Base-by-base conservation (phyloP, 2,888 invertebrate genomes). In the Choristoneura rosaceana region DNA sequence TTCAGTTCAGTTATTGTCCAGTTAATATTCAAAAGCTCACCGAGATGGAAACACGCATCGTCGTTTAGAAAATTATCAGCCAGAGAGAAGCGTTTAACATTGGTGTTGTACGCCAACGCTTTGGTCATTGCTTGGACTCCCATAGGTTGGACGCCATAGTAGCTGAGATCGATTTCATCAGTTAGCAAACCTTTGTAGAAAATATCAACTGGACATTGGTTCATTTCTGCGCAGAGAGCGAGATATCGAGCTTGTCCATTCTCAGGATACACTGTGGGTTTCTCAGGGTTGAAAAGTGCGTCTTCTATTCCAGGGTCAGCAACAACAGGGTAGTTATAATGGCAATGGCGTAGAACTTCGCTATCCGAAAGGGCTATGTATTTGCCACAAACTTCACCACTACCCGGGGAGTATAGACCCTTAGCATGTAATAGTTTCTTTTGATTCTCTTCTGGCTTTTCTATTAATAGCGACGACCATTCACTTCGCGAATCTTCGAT, bases 21-120 rank as follows among this genome's bases (percentile, higher is more conserved):
- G 63, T 88, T 89, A 4, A 73, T 68, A 25, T 15, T 63, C n/a
- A 88, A 74, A 84, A 87, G 84, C 67, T 79, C 76, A 17, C 84
- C 83, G 38, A 88, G 77, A 73, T 87, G 88, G 70, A 78, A 88
- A 74, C 86, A 87, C 1, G 83, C 81, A 73, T 88, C 88, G 52
- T 84, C 79, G 65, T 76, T 79, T 2, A 89, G 78, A 70, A 84
- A 84, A 71, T 85, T 88, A 7, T 84, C 86, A 3, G 83, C 82
- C 0, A 88, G 71, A 75, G 83, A 77, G 0, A 88, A 77, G 7
- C 71, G 70, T 25, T 70, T 74, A 2, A 89, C 87, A 43, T 59
- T 70, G 75, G 75, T 81, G 70, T 89, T 89, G 60, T 76, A 80
- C 12, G 80, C 74, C 38, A 89, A 77, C 0, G 86, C 85, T 65